Base-by-base conservation (phyloP, 2,113 vertebrate genomes). In the Hystrix cristata region DNA sequence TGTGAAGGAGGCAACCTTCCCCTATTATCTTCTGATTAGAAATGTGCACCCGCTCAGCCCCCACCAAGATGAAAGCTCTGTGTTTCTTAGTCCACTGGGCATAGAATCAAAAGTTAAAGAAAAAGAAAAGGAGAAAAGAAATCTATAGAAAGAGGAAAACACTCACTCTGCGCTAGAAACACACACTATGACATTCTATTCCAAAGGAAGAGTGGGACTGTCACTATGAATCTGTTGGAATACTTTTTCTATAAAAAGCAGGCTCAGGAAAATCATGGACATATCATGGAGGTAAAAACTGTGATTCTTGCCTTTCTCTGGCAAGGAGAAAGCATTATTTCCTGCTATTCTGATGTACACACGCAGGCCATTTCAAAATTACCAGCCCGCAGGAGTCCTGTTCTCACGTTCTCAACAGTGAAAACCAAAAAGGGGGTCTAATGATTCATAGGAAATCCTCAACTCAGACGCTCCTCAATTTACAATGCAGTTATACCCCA, bases 11-110 rank as follows among this genome's bases (percentile, higher is more conserved):
- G 92, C 94, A 91, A 92, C 97, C 93, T 98, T 92, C 1, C 81
- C 95, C 96, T 87, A 74, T 98, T 98, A 98, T 97, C 97, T 96
- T 96, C 97, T 97, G 97, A 97, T 98, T 98, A 97, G 97, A 98
- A 98, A 98, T 90, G 74, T 83, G 82, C 69, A 85, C 95, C 97
- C 95, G 9, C 90, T 94, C 98, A 97, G 96, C 98, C 95, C 97
- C 98, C 97, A 96, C 98, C 95, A 97, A 97, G 98, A 96, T 97
- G 96, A 96, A 3, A 97, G 91, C 97, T 53, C 97, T 90, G 31
- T 88, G 69, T 98, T 98, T 94, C 98, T 95, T 97, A 85, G 97
- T 98, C 97, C 97, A 51, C 87, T 97, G 97, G 82, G 89, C 96
- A 94, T 67, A 48, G 87, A 92, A 94, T 71, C 91, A 87, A 94